Base-by-base conservation (phyloP, 2,888 invertebrate species). In the Hemithea aestivaria region DNA sequence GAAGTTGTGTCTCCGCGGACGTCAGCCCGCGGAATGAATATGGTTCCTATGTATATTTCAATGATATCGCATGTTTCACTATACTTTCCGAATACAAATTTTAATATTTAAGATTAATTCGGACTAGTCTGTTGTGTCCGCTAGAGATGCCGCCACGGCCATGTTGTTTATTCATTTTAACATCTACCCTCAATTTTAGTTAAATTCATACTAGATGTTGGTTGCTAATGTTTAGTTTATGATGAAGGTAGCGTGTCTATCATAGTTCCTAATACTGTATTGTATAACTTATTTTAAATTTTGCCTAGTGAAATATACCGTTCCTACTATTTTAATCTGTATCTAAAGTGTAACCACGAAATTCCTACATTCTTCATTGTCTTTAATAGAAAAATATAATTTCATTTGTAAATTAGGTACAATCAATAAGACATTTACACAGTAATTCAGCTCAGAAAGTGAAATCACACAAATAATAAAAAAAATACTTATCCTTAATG, bases 11-110 rank as follows among this genome's bases (percentile, higher is more conserved):
- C 78, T 80, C 83, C 85, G 82, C 78, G 82, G 83, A 66, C 73
- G 68, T 58, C 51, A 61, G 73, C 61, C 81, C 82, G 83, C 84
- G 87, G 84, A 73, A 76, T 69, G 81, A 84, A 87, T 87, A 88
- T 87, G 88, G 88, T 88, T 88, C 88, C 88, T 88, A 88, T 87
- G 87, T 88, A 88, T 84, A 88, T 88, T 87, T 88, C 88, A 88
- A 87, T 87, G 85, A 85, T 84, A 82, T 80, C 83, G 85, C 87
- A 83, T 85, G 84, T 85, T 85, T 87, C 84, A 83, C 81, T 84
- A 82, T 85, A 84, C 84, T 87, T 85, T 83, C 87, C 85, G 84
- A 85, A 87, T 77, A 85, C 85, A 84, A 84, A 84, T 85, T 85
- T 83, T 85, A 85, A 84, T 84, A 83, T 85, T 84, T 87, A 87